Evolutionary conservation across 2,113 vertebrate genomes (phyloP).

Genomic region (Onychostoma macrolepis): DNA sequence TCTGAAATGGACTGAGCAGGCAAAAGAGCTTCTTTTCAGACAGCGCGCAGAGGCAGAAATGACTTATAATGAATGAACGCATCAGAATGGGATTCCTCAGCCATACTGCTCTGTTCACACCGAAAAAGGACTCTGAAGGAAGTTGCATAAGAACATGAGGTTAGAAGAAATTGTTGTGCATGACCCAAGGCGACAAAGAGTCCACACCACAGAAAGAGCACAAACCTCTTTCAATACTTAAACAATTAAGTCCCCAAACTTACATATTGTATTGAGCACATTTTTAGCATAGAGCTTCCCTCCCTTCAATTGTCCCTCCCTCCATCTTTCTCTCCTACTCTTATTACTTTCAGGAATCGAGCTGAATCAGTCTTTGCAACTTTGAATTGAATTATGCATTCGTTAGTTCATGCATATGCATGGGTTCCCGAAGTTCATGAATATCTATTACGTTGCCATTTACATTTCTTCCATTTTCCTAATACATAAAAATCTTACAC

Average conservation of each 20-base stretch:
- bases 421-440: slow-evolving; percentile 57
- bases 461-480: slow-evolving; percentile 51
- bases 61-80: slow-evolving; percentile 62
- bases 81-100: slow-evolving; percentile 59
- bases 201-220: slow-evolving; percentile 7
- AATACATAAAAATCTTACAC: slow-evolving; percentile 51
- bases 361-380: slow-evolving; percentile 53
- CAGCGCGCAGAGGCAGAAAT: slow-evolving; percentile 57
- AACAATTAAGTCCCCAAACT: slow-evolving; percentile 37
- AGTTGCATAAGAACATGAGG: slow-evolving; percentile 48
- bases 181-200: slow-evolving; percentile 33
- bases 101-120: slow-evolving; percentile 36
- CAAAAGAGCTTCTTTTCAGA: slow-evolving; percentile 61
- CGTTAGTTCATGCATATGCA: slow-evolving; percentile 61
- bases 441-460: slow-evolving; percentile 58
- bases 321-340: slow-evolving; percentile 16
- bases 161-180: slow-evolving; percentile 31
- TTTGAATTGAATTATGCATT: slow-evolving; percentile 57
- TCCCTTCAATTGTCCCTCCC: background rate
- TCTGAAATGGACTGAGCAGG: slow-evolving; percentile 62
- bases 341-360: slow-evolving; percentile 41
- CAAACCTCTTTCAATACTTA: slow-evolving; percentile 38
- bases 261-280: slow-evolving; percentile 22
- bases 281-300: slow-evolving; percentile 2
- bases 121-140: slow-evolving; percentile 48